Base-by-base conservation (phyloP, 2,888 invertebrate genomes). In the Tridacna gigas region DNA sequence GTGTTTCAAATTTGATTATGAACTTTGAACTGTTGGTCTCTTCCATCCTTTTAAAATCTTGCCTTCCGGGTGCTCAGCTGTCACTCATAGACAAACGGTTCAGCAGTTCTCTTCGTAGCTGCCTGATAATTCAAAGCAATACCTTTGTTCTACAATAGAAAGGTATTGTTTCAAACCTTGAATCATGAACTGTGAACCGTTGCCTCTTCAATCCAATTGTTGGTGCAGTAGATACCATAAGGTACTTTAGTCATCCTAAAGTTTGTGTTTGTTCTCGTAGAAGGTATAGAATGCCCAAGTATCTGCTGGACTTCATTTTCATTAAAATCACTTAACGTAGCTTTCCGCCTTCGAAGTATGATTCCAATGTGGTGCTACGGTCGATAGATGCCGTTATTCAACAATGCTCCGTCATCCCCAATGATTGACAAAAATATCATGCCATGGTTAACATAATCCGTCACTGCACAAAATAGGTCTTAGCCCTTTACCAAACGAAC, bases 121-220 rank as follows among this genome's bases (percentile, higher is more conserved):
- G 71, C 18, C 11, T 22, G n/a, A 7, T 22, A 51, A 51, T 51
- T 47, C 51, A 71, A 71, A 71, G 71, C 71, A 71, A 71, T 51
- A n/a, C 12, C 71, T 7, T 51, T 20, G n/a, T 47, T 11, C 25
- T 51, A 51, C 45, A 47, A 25, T 25, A 25, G 71, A 71, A n/a
- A 47, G 47, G 51, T 26, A 71, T 71, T 71, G 71, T 47, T 71
- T 22, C 51, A 71, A 51, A 71, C 71, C 71, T 37, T 67, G 5
- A 37, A 18, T 20, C 28, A 67, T 18, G 28, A 67, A 67, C 28
- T 28, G 28, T 37, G 67, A 67, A 67, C 67, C 65, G 13, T 22
- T 25, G 65, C 7, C 37, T 4, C 37, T 37, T 37, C 7, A 37
- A 37, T n/a, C 20, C n/a, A n/a, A 60, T 60, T n/a, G 60, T 60